Percentiles rank a stretch among this genome's conserved stretches.
Conservation (phyloP, 2,113 vertebrate genomes). For the Emydocephalus ijimae region DNA sequence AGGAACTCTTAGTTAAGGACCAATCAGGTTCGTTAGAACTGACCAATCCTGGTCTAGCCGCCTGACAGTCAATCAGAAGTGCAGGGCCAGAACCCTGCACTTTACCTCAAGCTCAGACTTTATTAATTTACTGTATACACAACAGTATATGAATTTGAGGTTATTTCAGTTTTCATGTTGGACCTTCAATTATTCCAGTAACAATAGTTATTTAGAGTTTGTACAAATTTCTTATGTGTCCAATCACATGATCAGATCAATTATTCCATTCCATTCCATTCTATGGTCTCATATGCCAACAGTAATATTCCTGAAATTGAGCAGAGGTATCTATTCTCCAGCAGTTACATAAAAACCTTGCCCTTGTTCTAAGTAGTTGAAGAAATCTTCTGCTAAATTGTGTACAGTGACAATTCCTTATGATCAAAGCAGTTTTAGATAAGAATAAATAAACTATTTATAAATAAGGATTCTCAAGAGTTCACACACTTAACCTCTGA, state of each 20-base stretch:
- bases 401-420: no score
- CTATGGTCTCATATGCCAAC: background rate
- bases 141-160: background rate
- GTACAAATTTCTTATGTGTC: background rate
- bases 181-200: background rate
- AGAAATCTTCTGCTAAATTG: background rate
- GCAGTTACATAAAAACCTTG: background rate
- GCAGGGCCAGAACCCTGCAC: no score
- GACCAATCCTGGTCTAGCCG: no score
- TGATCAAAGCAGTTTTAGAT: background rate
- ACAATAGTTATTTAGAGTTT: background rate
- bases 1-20: no score
- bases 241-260: background rate
- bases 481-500: no score
- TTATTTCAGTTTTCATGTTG: background rate
- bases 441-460: background rate
- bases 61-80: no score
- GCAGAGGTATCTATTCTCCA: background rate
- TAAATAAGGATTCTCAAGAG: no score
- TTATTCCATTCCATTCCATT: background rate
- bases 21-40: no score
- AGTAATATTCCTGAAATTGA: background rate
- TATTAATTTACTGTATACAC: no score
- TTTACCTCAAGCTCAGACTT: no score
- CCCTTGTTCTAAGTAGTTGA: background rate